Percentiles rank a stretch among this genome's conserved stretches.
Conservation (phyloP, 2,888 invertebrate genomes). For the Carpatolechia fugitivella region DNA sequence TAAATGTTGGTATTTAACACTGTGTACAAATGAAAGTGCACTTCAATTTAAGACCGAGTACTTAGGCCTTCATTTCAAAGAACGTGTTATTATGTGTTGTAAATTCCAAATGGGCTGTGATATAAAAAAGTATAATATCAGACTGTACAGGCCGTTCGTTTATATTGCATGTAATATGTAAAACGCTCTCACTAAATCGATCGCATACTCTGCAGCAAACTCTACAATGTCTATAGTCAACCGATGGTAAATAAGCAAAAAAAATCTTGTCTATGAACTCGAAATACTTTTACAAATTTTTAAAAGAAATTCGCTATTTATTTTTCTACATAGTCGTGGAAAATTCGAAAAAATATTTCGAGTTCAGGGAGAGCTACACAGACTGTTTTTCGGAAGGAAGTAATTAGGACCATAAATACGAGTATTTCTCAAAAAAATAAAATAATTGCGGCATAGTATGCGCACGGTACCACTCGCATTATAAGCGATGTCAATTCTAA, state of each 20-base stretch:
- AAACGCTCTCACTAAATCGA: constrained; percentile 41
- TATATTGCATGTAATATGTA: constrained; percentile 61
- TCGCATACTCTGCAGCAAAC: constrained; percentile 11
- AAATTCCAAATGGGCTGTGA: constrained; percentile 92
- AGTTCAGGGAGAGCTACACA: constrained; percentile 8
- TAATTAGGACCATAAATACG: no score
- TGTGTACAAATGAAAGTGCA: constrained; percentile 79
- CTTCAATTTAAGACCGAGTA: constrained; percentile 67
- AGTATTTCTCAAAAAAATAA: no score
- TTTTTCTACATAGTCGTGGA: constrained; percentile 49
- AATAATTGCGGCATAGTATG: constrained; percentile 25
- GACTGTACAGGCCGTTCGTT: constrained; percentile 85
- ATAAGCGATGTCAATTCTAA: constrained; percentile 66
- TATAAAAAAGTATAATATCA: constrained; percentile 80
- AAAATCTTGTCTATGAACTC: constrained; percentile 21
- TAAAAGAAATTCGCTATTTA: constrained; percentile 43
- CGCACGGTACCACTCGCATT: constrained; percentile 47
- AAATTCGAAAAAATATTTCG: constrained; percentile 39
- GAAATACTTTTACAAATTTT: constrained; percentile 40
- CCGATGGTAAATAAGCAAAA: no score
- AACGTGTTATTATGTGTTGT: constrained; percentile 75
- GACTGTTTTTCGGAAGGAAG: not conserved
- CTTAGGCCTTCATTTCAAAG: constrained; percentile 71
- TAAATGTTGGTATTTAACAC: constrained; percentile 72
- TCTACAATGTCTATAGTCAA: not conserved